These are phyloP conservation scores for Gallinago paraguaiae DNA, from an alignment of 2,113 vertebrate genomes.

Conservation along the genomic window DNA sequence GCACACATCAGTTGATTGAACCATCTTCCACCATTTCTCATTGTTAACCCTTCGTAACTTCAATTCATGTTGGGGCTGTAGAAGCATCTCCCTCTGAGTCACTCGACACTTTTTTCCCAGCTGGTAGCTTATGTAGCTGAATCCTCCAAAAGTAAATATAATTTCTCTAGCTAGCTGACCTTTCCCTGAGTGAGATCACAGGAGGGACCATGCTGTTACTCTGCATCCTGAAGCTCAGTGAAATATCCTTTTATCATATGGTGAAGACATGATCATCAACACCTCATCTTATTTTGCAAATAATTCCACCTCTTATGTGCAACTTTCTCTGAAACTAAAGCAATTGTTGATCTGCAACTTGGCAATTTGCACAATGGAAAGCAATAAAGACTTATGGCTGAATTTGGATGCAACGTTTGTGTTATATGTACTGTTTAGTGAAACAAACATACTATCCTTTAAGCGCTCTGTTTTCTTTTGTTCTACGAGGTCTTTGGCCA, in stretches of 20 bases:
- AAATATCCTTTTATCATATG: neutral
- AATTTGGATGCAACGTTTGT: neutral
- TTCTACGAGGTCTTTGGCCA: neutral
- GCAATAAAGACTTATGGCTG: neutral
- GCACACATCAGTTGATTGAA: constrained; percentile 11
- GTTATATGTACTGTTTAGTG: neutral
- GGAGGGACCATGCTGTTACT: constrained; percentile 14
- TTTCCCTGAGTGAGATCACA: neutral
- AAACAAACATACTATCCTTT: neutral
- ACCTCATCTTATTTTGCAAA: constrained; percentile 24
- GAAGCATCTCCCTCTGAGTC: constrained; percentile 25
- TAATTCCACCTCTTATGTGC: neutral
- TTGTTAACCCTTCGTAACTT: constrained; percentile 45
- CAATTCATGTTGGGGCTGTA: neutral
- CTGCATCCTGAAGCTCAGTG: neutral
- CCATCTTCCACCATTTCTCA: constrained; percentile 13
- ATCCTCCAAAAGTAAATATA: constrained; percentile 51
- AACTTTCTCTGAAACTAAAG: neutral
- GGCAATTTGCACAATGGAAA: neutral
- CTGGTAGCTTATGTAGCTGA: constrained; percentile 19
- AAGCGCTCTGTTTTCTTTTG: neutral
- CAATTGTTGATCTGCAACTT: neutral
- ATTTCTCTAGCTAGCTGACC: constrained; percentile 21
- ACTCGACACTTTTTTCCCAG: constrained; percentile 20
- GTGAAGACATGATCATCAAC: neutral